Evolutionary conservation across 2,888 invertebrate species (phyloP).

Genomic region (Parascotia fuliginaria): DNA sequence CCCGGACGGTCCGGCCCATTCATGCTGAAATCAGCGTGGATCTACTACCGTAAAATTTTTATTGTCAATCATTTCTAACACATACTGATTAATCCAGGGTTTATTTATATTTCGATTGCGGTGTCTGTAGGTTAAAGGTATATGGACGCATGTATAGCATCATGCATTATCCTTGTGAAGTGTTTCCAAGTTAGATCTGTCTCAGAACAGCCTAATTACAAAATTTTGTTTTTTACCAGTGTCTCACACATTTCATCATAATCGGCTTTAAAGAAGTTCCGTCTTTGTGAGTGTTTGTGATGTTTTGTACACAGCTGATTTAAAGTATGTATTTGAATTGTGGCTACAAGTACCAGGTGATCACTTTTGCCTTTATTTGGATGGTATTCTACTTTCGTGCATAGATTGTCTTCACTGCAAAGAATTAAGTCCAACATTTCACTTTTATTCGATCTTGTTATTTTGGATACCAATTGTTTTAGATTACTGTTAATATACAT

Average conservation of each 20-base stretch:
- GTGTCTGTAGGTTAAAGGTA: neutral
- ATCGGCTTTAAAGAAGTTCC: neutral
- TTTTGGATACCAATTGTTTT: neutral
- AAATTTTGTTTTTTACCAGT: neutral
- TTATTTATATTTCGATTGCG: neutral
- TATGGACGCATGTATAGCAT: neutral
- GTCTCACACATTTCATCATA: neutral
- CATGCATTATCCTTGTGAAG: neutral
- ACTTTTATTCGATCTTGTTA: neutral
- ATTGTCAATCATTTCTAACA: neutral
- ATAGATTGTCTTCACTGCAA: neutral
- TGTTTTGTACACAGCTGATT: neutral
- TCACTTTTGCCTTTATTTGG: neutral
- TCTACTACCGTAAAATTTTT: too few relatives aligned
- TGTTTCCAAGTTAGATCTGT: too few relatives aligned
- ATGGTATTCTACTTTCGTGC: too few relatives aligned
- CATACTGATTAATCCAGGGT: neutral
- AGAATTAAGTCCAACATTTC: neutral
- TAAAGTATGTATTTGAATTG: neutral
- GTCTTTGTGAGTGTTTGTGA: neutral
- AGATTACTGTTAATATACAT: neutral
- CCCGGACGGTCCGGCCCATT: too few relatives aligned
- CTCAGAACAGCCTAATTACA: neutral
- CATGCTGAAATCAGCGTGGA: too few relatives aligned
- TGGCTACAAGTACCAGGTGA: neutral